Base-by-base conservation (phyloP, 1,140 invertebrate species). In the Helicorthomorpha holstii region DNA sequence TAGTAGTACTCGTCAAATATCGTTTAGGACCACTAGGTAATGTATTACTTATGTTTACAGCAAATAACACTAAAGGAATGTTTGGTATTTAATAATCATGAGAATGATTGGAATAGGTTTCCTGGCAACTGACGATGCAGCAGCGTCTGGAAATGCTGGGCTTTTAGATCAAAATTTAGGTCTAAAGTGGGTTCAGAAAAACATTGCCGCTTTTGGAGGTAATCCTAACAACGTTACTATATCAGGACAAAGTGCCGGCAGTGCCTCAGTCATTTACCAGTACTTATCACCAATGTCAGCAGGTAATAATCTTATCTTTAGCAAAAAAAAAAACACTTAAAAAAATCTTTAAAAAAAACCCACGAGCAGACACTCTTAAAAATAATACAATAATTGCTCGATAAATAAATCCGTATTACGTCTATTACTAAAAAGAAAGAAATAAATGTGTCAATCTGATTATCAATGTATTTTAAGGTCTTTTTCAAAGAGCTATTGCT, bases 401-500 rank as follows among this genome's bases (percentile, higher is more conserved):
- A n/a, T n/a, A n/a, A n/a, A n/a, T n/a, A n/a, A n/a, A n/a, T n/a
- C n/a, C n/a, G n/a, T n/a, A n/a, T n/a, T n/a, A n/a, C n/a, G n/a
- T n/a, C n/a, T n/a, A n/a, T n/a, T n/a, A n/a, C n/a, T n/a, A n/a
- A n/a, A 22, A 7, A 7, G 21, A 41, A 41, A 12, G 19, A 41
- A 12, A 12, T 41, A 41, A 12, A 41, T 41, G 12, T 12, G 12
- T 12, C 12, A 12, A 41, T 12, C 38, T 12, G 38, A 41, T 41
- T 41, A 12, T 19, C 12, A 12, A n/a, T n/a, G n/a, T n/a, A n/a
- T n/a, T n/a, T n/a, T n/a, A n/a, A 82, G 81, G 77, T 12, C 58
- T 80, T 14, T 83, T 86, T 54, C 77, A 82, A 50, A 75, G 76
- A 43, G 82, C 68, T 2, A 84, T 87, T 51, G 77, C 81, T 0